Evolutionary conservation across 2,888 invertebrate genomes (phyloP), one percentile per base, ranked within the genome.

Genomic region (Eristalis tenax): DNA sequence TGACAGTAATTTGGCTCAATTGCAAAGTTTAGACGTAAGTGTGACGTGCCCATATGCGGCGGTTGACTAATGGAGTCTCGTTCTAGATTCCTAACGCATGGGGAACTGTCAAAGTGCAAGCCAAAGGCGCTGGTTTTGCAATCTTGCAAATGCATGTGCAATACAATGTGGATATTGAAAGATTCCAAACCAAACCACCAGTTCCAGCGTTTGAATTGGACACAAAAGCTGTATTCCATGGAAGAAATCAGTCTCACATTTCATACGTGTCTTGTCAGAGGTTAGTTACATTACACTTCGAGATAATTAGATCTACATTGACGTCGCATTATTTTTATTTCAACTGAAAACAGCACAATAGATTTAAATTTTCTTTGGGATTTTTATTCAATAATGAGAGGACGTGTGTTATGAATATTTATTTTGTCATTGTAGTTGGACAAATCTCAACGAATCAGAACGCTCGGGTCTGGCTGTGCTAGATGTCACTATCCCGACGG

Each of bases 181-280:
- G 95, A 91, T 97, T 97, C 94, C 97, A 97, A 93, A 98, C 97
- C 0, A 94, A 95, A 90, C 98, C 98, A 56, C 98, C 98, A 0
- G 94, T 95, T 32, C 94, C 93, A 61, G 95, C 98, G n/a, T 99
- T 98, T 93, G 95, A 95, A 85, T 94, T 99, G 78, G 93, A 94
- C 66, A 95, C 97, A 2, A 95, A 95, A 89, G 96, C 97, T 56
- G 94, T 95, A 91, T 97, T 96, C 94, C 95, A 96, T 91, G 99
- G 99, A 73, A 95, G 98, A 91, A 99, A 99, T 94, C 97, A 97
- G 94, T 99, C 99, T 91, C 97, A 97, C 91, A 97, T 99, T 91
- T 95, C 96, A 63, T 97, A 97, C 93, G 94, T 95, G 87, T 95
- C 96, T 73, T 99, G 99, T 93, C 97, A 98, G 92, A 96, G 96